Conservation (phyloP, 2,113 vertebrate genomes). For the cat (Felis catus) region DNA sequence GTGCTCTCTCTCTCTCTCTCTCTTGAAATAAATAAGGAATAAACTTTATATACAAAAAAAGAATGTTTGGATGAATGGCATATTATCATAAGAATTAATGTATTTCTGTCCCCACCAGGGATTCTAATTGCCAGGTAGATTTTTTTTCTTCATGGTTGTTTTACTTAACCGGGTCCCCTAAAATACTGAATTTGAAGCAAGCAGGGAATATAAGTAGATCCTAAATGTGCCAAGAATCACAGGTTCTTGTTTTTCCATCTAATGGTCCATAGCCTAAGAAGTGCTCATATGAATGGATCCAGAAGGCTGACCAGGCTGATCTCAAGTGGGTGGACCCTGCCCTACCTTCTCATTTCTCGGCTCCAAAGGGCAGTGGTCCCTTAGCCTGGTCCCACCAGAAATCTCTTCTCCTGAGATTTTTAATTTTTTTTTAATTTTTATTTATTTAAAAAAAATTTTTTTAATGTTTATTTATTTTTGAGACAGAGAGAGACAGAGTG, state of each 20-base stretch:
- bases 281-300: not conserved
- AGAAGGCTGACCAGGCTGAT: not conserved
- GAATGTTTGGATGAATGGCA: not conserved
- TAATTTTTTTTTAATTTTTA: not conserved
- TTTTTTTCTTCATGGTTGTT: not conserved
- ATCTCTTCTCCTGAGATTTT: not conserved
- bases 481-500: too few relatives aligned
- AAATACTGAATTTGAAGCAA: constrained; percentile 21
- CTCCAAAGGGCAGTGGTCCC: not conserved
- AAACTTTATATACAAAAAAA: not conserved
- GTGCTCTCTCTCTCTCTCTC: too few relatives aligned
- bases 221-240: not conserved
- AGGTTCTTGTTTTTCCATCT: not conserved
- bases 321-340: not conserved
- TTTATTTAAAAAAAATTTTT: too few relatives aligned
- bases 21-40: too few relatives aligned
- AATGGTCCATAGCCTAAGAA: not conserved
- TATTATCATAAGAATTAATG: not conserved
- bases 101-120: not conserved
- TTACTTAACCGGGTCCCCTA: not conserved
- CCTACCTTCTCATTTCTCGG: not conserved
- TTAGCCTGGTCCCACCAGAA: not conserved
- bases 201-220: not conserved
- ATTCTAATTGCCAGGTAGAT: not conserved
- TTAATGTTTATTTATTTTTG: too few relatives aligned